Conservation (phyloP, 2,797 vertebrate species). For the Clarias fuscus region DNA sequence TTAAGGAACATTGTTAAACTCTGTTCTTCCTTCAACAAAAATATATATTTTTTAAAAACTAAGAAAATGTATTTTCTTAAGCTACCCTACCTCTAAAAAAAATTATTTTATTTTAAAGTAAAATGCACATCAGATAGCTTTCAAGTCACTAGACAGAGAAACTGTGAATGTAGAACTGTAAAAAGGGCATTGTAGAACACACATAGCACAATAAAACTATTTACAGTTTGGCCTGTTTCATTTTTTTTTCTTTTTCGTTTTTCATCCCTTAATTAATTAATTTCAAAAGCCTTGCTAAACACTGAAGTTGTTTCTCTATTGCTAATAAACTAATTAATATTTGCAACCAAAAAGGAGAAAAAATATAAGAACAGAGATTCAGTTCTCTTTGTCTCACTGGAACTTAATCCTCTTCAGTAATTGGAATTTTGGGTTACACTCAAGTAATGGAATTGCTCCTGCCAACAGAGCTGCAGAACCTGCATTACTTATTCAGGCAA, state of each 20-base stretch:
- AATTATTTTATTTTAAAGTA: not conserved
- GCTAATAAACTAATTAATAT: not conserved
- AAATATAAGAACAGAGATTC: not conserved
- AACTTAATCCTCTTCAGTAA: slow-evolving; percentile 27
- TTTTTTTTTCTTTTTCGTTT: not conserved
- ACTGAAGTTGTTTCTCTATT: not conserved
- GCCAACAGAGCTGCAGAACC: slow-evolving; percentile 16
- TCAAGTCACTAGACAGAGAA: not conserved
- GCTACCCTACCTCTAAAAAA: not conserved
- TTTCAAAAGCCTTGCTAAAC: not conserved
- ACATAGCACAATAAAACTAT: not conserved
- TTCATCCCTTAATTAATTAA: not conserved
- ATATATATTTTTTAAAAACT: no score
- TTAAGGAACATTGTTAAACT: no score
- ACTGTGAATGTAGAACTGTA: no score
- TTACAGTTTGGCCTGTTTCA: no score
- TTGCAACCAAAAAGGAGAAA: not conserved
- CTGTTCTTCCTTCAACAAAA: no score
- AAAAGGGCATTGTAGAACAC: not conserved
- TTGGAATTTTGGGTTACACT: slow-evolving; percentile 29
- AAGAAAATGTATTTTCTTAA: not conserved
- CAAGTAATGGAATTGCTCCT: slow-evolving; percentile 23
- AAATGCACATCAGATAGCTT: not conserved
- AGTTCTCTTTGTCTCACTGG: not conserved
- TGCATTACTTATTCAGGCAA: slow-evolving; percentile 30